These are phyloP conservation scores for Oligia fasciuncula DNA, from an alignment of 2,888 invertebrate genomes.

Conservation along the genomic window DNA sequence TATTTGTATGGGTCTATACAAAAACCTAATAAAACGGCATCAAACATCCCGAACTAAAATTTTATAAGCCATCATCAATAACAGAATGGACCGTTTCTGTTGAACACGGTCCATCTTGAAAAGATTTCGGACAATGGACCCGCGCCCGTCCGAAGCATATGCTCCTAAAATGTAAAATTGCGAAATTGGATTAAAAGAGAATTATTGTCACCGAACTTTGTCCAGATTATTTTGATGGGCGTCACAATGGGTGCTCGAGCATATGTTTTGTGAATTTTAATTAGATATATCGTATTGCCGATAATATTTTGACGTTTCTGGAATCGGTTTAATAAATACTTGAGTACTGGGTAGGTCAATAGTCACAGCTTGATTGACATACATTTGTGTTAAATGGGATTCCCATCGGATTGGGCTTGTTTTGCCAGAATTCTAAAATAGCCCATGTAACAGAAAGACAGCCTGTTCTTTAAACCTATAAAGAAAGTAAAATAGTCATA, in stretches of 20 bases:
- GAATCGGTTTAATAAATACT: conserved; percentile 36
- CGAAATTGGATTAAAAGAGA: conserved; percentile 86
- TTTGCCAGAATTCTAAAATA: neutral
- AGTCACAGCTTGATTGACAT: conserved; percentile 15
- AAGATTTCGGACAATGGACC: conserved; percentile 80
- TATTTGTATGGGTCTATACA: conserved; percentile 73
- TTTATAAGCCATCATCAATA: conserved; percentile 85
- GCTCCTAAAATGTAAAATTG: conserved; percentile 79
- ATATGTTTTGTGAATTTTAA: conserved; percentile 77
- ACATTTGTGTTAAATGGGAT: neutral
- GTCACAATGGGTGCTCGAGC: conserved; percentile 74
- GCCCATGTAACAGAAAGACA: neutral
- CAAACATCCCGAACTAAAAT: conserved; percentile 76
- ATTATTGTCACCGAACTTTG: conserved; percentile 78
- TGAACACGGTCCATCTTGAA: conserved; percentile 78
- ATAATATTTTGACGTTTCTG: conserved; percentile 79
- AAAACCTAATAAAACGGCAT: conserved; percentile 80
- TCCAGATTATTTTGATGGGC: conserved; percentile 79
- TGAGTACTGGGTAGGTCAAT: neutral
- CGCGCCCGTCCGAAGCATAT: conserved; percentile 81
- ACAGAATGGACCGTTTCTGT: conserved; percentile 77
- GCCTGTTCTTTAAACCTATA: neutral
- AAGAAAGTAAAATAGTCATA: conserved; percentile 76
- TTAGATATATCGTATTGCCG: conserved; percentile 76
- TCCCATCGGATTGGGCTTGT: neutral